A percentile compares a stretch with the other conserved stretches of the same genome.
Conservation (phyloP, 2,797 vertebrate species). For the Ataeniobius toweri region DNA sequence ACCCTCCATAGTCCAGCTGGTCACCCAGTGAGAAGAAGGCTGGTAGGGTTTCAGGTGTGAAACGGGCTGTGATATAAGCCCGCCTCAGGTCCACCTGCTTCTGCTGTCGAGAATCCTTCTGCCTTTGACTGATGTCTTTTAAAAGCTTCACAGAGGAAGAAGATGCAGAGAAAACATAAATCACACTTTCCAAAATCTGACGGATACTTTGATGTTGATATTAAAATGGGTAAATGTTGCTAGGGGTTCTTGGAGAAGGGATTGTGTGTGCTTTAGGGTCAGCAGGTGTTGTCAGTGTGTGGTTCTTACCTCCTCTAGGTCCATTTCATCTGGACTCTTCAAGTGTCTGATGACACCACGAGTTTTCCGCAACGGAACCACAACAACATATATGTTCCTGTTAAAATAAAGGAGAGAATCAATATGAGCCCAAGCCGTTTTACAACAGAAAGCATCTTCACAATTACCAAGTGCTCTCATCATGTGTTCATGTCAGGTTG, state of each 20-base stretch:
- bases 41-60: constrained; percentile 87
- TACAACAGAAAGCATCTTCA: not conserved
- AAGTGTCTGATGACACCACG: constrained; percentile 87
- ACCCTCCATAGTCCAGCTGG: constrained; percentile 93
- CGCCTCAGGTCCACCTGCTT: constrained; percentile 90
- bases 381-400: constrained; percentile 95
- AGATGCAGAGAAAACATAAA: constrained; percentile 18
- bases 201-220: constrained; percentile 41
- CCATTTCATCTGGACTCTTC: constrained; percentile 96
- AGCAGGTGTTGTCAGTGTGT: constrained; percentile 40
- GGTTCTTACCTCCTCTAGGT: constrained; percentile 92
- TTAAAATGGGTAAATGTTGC: constrained; percentile 43
- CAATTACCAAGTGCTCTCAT: constrained; percentile 7
- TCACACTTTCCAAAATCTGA: constrained; percentile 32
- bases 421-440: constrained; percentile 20
- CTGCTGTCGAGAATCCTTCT: constrained; percentile 88
- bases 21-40: constrained; percentile 91
- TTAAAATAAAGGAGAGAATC: constrained; percentile 38
- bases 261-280: constrained; percentile 35
- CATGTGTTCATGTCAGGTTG: not conserved
- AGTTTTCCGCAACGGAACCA: constrained; percentile 89
- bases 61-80: constrained; percentile 93
- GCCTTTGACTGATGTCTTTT: constrained; percentile 87
- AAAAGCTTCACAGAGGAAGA: constrained; percentile 79
- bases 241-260: constrained; percentile 36